Base-by-base conservation (phyloP, 2,888 invertebrate genomes). In the Tuberolachnus salignus region DNA sequence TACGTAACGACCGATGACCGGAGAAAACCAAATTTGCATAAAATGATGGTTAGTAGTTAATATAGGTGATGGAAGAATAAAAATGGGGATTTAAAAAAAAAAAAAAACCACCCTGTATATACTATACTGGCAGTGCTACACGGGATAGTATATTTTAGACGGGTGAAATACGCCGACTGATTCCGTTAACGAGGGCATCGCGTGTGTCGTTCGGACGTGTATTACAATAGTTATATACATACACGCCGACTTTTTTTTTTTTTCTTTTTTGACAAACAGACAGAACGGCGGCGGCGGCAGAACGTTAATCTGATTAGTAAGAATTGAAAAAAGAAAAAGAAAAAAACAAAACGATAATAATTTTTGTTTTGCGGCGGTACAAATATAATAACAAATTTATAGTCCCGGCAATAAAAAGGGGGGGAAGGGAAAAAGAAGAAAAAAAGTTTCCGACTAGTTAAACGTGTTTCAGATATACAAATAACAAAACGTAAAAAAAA, bases 221-320 rank as follows among this genome's bases (percentile, higher is more conserved):
- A 23, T 69, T 66, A 42, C 21, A 23, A 55, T 57, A 23, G n/a
- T n/a, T n/a, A n/a, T n/a, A n/a, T n/a, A n/a, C n/a, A n/a, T 55
- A 23, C 10, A 23, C 16, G 16, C 23, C 13, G 14, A 26, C 16
- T n/a, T 66, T 26, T 63, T 59, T 42, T 51, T 49, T 23, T 51
- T 49, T 64, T 42, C 11, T 57, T 46, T 75, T 75, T 75, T 75
- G 66, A 66, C 66, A 51, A 64, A 64, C 61, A 49, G 75, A 59
- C 67, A 42, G 75, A 46, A 46, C 42, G 34, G 42, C 63, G 51
- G 21, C 34, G 19, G 61, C 26, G 19, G 19, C 63, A 13, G 44
- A 66, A 67, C 67, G 75, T 55, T 75, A 75, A 75, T 75, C 75
- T 49, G 75, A 75, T 75, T 75, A 75, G 46, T 46, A 67, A 21